Conservation (phyloP, 2,113 vertebrate genomes). For the Coptodon rendalli region DNA sequence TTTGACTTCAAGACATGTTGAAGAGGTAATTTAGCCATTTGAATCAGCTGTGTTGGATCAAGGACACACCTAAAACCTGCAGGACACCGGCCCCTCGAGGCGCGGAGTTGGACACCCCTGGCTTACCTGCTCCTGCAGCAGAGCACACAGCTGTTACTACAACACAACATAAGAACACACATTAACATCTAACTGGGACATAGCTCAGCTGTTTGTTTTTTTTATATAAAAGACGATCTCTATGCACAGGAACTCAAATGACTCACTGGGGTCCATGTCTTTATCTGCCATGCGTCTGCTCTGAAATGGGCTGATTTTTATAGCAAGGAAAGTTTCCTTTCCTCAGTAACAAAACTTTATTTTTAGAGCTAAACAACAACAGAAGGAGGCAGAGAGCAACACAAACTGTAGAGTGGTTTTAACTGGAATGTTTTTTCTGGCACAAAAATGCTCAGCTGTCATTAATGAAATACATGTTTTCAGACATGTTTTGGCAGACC, state of each 20-base stretch:
- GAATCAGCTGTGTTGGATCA: not conserved
- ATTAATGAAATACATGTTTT: not conserved
- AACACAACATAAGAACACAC: not conserved
- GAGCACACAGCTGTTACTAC: not conserved
- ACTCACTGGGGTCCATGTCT: not conserved
- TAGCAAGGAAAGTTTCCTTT: rapidly evolving
- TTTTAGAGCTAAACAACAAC: not conserved
- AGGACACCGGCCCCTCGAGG: not conserved
- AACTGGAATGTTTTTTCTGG: rapidly evolving
- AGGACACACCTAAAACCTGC: not conserved
- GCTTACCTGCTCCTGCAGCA: not conserved
- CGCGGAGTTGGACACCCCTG: not conserved
- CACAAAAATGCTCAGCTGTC: not conserved
- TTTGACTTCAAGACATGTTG: not conserved
- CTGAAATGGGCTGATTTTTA: not conserved
- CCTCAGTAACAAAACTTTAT: not conserved
- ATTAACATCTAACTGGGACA: not conserved
- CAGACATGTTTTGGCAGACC: not conserved
- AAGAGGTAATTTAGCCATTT: not conserved
- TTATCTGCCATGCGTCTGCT: not conserved
- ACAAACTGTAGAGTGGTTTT: not conserved
- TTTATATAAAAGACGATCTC: not conserved
- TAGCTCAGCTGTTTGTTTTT: not conserved
- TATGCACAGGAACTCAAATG: not conserved
- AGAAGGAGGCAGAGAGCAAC: not conserved